Percentiles rank a stretch among this genome's conserved stretches.
These are phyloP conservation scores for Homalodisca vitripennis DNA, from an alignment of 1,140 invertebrate species.

Conservation along the genomic window DNA sequence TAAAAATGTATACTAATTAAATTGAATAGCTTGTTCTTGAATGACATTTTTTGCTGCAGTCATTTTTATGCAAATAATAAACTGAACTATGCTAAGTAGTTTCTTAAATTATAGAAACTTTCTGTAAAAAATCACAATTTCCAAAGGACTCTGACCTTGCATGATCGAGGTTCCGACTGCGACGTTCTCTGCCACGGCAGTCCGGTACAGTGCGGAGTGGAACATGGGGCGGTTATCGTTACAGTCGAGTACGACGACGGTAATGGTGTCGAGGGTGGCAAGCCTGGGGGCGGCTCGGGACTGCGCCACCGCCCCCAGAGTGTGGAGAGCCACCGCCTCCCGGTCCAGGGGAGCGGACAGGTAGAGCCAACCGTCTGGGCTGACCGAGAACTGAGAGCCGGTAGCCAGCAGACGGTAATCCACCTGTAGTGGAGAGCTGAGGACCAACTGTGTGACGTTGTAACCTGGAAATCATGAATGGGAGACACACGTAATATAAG, in stretches of 20 bases:
- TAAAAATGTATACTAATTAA: too few relatives aligned
- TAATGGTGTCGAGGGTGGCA: conserved; percentile 68
- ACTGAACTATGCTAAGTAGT: too few relatives aligned
- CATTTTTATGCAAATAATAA: too few relatives aligned
- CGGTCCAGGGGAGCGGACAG: conserved; percentile 72
- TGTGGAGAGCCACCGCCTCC: conserved; percentile 67
- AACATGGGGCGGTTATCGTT: conserved; percentile 90
- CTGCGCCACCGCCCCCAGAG: conserved; percentile 78
- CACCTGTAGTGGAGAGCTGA: conserved; percentile 57
- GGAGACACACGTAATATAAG: too few relatives aligned
- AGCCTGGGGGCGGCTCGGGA: conserved; percentile 70
- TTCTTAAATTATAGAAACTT: too few relatives aligned
- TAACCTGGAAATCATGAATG: conserved; percentile 56
- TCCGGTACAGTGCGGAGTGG: conserved; percentile 76
- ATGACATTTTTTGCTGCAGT: too few relatives aligned
- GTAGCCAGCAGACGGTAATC: conserved; percentile 67
- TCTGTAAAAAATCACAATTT: too few relatives aligned
- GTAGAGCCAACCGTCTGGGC: conserved; percentile 73
- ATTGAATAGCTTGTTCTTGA: too few relatives aligned
- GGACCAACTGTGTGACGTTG: conserved; percentile 61
- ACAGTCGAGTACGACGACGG: conserved; percentile 80
- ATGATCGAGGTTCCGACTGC: conserved; percentile 74
- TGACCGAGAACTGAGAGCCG: conserved; percentile 62
- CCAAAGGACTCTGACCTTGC: conserved; percentile 53
- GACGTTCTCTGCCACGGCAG: conserved; percentile 74